Evolutionary conservation across 2,113 vertebrate species (phyloP).

Genomic region (Corynorhinus townsendii): DNA sequence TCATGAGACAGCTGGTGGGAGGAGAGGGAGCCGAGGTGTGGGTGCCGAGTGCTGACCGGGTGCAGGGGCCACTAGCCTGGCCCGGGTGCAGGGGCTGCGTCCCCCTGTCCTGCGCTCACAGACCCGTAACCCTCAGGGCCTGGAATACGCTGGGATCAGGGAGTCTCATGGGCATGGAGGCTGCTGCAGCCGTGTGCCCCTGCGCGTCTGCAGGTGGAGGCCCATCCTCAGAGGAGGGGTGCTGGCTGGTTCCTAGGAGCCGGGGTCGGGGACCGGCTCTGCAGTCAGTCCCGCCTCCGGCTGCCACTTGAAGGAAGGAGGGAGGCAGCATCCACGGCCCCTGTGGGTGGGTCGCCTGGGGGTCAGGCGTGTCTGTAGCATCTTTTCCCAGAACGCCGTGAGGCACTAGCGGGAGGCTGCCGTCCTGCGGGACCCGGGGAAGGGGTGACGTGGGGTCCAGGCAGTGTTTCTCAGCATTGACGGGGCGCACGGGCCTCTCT

Average conservation of each 20-base stretch:
- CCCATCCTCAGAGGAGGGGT: too few relatives aligned
- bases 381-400: too few relatives aligned
- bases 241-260: too few relatives aligned
- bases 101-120: not conserved
- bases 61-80: too few relatives aligned
- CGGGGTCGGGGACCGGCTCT: too few relatives aligned
- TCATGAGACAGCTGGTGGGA: not conserved
- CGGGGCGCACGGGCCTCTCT: too few relatives aligned
- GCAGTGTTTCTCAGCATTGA: not conserved
- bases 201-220: too few relatives aligned
- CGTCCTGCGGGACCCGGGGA: too few relatives aligned
- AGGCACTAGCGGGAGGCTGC: too few relatives aligned
- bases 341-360: not conserved
- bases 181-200: too few relatives aligned
- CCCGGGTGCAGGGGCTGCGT: not conserved
- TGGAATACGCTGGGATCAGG: not conserved
- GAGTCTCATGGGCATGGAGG: not conserved
- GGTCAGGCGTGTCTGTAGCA: not conserved
- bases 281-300: too few relatives aligned
- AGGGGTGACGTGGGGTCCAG: too few relatives aligned
- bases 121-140: not conserved
- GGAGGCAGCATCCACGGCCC: not conserved
- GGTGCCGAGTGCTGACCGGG: not conserved
- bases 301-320: accelerated
- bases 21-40: not conserved